phyloP scores from a whole-genome alignment of 2,797 vertebrate genomes.

The Manis javanica region DNA sequence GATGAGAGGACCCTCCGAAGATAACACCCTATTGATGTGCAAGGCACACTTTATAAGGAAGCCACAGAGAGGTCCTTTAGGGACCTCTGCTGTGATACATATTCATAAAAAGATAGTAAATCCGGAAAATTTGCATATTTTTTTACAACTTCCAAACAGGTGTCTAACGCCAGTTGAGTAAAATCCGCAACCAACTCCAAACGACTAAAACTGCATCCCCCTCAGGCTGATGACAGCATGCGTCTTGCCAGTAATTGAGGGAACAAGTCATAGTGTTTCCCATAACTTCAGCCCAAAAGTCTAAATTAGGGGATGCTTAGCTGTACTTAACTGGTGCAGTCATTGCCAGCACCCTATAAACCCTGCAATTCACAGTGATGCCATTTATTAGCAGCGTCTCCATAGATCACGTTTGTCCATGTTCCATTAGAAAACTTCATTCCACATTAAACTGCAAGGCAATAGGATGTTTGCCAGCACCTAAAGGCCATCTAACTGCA shows the following conservation, averaged over 20 bases:
- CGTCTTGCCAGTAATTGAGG: slow-evolving; percentile 74
- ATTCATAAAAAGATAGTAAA: slow-evolving; percentile 68
- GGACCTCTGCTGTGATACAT: not conserved
- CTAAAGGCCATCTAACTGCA: slow-evolving; percentile 60
- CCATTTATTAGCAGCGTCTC: slow-evolving; percentile 83
- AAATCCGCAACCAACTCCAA: slow-evolving; percentile 61
- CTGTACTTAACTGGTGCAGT: slow-evolving; percentile 76
- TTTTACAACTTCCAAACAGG: slow-evolving; percentile 78
- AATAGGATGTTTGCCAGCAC: slow-evolving; percentile 78
- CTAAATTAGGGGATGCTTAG: slow-evolving; percentile 81
- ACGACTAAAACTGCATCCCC: slow-evolving; percentile 52
- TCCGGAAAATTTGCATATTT: slow-evolving; percentile 66
- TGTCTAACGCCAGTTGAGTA: slow-evolving; percentile 67
- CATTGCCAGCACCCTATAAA: slow-evolving; percentile 77
- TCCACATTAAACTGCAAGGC: slow-evolving; percentile 80
- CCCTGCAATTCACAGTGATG: slow-evolving; percentile 73
- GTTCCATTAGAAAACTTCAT: slow-evolving; percentile 85
- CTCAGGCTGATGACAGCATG: slow-evolving; percentile 71
- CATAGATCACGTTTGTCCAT: slow-evolving; percentile 79
- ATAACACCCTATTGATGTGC: not conserved
- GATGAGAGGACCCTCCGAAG: not conserved
- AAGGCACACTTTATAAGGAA: not conserved
- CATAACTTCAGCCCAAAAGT: slow-evolving; percentile 77
- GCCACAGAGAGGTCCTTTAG: not conserved
- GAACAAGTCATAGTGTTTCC: slow-evolving; percentile 67